phyloP scores from a whole-genome alignment of 35 echinoderm and acorn worm genomes.

The Diadema setosum region DNA sequence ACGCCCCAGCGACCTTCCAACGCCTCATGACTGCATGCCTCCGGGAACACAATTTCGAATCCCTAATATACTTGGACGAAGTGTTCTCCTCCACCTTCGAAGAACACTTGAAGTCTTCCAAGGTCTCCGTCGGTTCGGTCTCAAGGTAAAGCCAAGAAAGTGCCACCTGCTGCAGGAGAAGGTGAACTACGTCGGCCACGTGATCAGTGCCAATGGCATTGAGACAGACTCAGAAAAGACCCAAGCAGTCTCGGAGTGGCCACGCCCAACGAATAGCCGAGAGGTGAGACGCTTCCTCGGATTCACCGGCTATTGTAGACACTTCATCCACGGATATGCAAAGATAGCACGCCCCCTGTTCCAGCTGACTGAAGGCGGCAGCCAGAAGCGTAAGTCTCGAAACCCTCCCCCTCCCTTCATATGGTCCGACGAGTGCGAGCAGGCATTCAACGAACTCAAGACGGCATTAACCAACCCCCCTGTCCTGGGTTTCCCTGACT shows the following conservation, averaged over 20 bases:
- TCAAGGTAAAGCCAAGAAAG: constrained; percentile 33
- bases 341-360: background rate
- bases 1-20: background rate
- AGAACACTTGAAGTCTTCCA: background rate
- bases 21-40: background rate
- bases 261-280: background rate
- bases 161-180: constrained; percentile 14
- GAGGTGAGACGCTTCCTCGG: background rate
- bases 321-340: background rate
- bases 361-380: background rate
- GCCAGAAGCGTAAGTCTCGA: too few relatives aligned
- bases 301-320: background rate
- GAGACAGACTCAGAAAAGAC: background rate
- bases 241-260: background rate
- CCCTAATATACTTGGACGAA: too few relatives aligned
- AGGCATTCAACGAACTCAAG: constrained; percentile 6
- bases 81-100: too few relatives aligned
- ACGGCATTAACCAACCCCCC: background rate
- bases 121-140: background rate
- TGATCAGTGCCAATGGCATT: background rate
- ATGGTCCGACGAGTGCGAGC: background rate
- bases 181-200: constrained; percentile 8
- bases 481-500: background rate
- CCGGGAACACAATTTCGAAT: too few relatives aligned
- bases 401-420: background rate